Evolutionary conservation across 1,140 invertebrate species (phyloP), one percentile per base, ranked within the genome.

Genomic region (Dreissena rostriformis): DNA sequence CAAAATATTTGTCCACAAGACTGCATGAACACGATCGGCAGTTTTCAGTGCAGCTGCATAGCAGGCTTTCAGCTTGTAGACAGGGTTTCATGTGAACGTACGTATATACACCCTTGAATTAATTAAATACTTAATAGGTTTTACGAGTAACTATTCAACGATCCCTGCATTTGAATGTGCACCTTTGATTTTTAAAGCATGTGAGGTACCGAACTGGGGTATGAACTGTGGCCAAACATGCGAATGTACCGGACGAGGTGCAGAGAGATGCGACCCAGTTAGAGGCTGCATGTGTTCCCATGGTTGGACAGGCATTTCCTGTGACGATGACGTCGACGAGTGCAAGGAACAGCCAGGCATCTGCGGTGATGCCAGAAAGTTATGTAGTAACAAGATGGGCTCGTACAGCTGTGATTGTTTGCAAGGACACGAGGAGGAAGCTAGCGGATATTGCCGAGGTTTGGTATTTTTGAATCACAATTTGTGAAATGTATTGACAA

Each of bases 301-400:
- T 52, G 79, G 79, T 8, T 81, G 79, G 79, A 19, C 49, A 81
- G 79, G 79, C 0, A 55, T 12, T 26, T 49, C 79, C 29, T 81
- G 79, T 26, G 26, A 81, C 22, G 70, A 72, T 39, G 79, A 81
- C 49, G 51, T 81, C 14, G n/a, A 81, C 24, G 79, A 81, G 65
- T 81, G 79, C 72, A 19, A 12, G 15, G 10, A 4, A 14, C 2
- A 11, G 4, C 22, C 24, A 17, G 14, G 63, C 6, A 17, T 63
- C 4, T 81, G 79, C 51, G 29, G 61, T 24, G 79, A 81, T 65
- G 5, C 53, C 4, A 15, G 29, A 63, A 73, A 81, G 65, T n/a
- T 5, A 5, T 81, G 79, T 66, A 49, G n/a, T 2, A 81, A 81
- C 52, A 57, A 14, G 5, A 11, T 65, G 7, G 79, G 79, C n/a